phyloP scores from a whole-genome alignment of 2,113 vertebrate genomes.

The Semicossyphus pulcher region DNA sequence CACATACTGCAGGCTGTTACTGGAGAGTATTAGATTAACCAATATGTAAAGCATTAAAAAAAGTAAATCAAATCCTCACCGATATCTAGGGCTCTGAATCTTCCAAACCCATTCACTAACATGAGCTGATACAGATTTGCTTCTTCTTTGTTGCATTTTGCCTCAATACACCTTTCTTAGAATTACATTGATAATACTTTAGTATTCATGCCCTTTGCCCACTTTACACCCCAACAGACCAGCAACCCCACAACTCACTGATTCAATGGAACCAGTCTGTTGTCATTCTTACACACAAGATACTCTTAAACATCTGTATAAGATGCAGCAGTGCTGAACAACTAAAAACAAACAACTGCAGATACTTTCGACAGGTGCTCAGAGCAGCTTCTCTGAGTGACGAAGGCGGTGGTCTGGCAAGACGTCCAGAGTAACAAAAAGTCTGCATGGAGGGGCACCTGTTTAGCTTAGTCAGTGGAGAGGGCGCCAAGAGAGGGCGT shows the following conservation, averaged over 20 bases:
- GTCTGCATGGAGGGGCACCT: no score
- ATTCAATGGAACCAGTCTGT: no score
- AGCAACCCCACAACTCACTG: neutral
- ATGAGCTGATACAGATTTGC: neutral
- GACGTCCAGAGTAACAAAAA: neutral
- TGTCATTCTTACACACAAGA: neutral
- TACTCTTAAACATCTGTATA: no score
- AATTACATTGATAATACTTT: neutral
- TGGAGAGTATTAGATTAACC: constrained; percentile 31
- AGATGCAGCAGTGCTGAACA: no score
- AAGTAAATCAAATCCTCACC: neutral
- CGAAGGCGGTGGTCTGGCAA: no score
- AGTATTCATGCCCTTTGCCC: neutral
- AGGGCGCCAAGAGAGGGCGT: no score
- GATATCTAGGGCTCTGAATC: neutral
- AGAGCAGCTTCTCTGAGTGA: no score
- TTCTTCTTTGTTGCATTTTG: no score
- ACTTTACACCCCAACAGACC: neutral
- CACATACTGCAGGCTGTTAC: constrained; percentile 38
- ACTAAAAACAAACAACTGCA: no score
- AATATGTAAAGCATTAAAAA: constrained; percentile 22
- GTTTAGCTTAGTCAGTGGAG: no score
- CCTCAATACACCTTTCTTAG: neutral
- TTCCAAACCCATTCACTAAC: neutral
- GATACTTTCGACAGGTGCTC: no score